Evolutionary conservation across 2,113 vertebrate species (phyloP).

Genomic region (Struthidea cinerea): DNA sequence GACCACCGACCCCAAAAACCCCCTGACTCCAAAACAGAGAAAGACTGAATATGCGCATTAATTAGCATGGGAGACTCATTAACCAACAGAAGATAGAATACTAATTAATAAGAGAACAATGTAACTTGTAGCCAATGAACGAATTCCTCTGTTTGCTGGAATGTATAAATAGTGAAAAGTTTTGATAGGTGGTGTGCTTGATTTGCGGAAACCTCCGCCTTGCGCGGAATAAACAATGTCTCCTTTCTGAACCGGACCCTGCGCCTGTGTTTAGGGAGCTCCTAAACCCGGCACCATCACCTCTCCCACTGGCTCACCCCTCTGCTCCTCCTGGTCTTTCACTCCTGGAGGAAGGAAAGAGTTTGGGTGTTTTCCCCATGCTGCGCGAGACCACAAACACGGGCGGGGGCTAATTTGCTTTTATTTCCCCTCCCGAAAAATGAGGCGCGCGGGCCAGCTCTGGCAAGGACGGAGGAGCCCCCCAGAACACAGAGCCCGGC

Average conservation of each 20-base stretch:
- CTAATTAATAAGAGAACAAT: neutral
- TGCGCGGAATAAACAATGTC: neutral
- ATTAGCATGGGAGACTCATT: neutral
- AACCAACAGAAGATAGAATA: neutral
- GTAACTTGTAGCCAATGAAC: neutral
- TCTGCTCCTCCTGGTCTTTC: neutral
- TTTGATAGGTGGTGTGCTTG: neutral
- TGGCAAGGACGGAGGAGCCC: neutral
- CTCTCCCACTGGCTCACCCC: neutral
- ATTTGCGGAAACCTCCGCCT: neutral
- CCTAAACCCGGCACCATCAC: neutral
- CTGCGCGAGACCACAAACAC: neutral
- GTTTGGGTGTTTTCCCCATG: neutral
- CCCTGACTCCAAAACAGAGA: neutral
- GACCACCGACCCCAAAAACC: neutral
- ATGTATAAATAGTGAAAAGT: neutral
- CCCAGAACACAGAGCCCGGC: neutral
- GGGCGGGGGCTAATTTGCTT: too few relatives aligned
- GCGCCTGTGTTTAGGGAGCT: neutral
- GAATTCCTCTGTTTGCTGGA: neutral
- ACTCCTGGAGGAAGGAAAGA: neutral
- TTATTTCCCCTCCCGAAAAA: rapidly evolving
- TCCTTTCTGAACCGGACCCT: neutral
- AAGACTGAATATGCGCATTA: neutral
- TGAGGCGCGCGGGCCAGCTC: neutral